Evolutionary conservation across 2,797 vertebrate genomes (phyloP), one percentile per base, ranked within the genome.

Genomic region (Spinibarbus caldwelli): DNA sequence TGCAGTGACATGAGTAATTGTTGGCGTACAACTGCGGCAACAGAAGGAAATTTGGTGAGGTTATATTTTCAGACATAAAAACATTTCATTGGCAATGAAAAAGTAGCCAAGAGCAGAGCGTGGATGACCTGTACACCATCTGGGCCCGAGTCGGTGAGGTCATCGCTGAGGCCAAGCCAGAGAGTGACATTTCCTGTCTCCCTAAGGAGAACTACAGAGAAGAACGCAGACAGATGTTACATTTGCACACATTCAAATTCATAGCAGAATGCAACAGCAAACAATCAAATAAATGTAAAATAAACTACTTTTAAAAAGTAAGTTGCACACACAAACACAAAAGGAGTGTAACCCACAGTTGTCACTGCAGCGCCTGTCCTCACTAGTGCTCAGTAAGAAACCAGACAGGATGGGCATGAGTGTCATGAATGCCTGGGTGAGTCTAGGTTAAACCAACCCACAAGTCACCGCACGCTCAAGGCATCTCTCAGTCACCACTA

Each of bases 121-220:
- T 15, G 23, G 43, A 78, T 85, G 86, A 87, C 87, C 88, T 79
- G 68, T 78, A 67, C 77, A 80, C 89, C 90, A 91, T 91, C 86
- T 89, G 88, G 87, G 67, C 80, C 57, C 1, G 71, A 66, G 78
- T 71, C 78, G 79, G 77, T 91, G 88, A 91, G 89, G 84, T 92
- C 90, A 90, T 85, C 66, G 43, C 34, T 78, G 87, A 86, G 68
- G 59, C 17, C 4, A 77, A 45, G 89, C 89, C 87, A 91, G 67
- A 86, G 75, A 87, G 88, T 86, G 86, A 89, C 85, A 88, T 86
- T 81, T 82, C 52, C 80, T 77, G 43, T 45, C 72, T 77, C 86
- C 84, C 79, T 19, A n/a, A 78, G 78, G 73, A 86, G n/a, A 34
- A 36, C 4, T 38, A 64, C 23, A 36, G 45, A 85, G 52, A 41